A percentile compares a stretch with the other conserved stretches of the same genome.
phyloP scores from a whole-genome alignment of 2,888 invertebrate species.

The Dinocampus coccinellae region DNA sequence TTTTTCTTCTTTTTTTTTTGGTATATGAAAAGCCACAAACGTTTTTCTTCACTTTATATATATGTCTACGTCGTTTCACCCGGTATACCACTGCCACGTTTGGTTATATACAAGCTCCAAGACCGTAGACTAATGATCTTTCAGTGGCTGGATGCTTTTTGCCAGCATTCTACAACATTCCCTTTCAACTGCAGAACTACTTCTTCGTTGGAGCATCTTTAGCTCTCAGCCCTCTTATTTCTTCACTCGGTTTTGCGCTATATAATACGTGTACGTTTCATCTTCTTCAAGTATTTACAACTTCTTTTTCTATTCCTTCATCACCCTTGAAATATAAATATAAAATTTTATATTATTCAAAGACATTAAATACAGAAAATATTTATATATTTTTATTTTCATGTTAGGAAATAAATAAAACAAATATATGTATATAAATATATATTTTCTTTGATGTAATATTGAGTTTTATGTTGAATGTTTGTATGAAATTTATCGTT shows the following conservation, averaged over 20 bases:
- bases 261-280: constrained; percentile 24
- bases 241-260: constrained; percentile 4
- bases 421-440: not conserved
- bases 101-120: constrained; percentile 57
- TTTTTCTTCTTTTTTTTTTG: constrained; percentile 27
- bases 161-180: constrained; percentile 69
- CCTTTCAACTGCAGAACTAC: constrained; percentile 65
- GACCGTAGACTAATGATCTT: constrained; percentile 68
- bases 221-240: constrained; percentile 27
- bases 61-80: constrained; percentile 50
- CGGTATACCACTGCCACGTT: constrained; percentile 56
- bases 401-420: too few species aligned
- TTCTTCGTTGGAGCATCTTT: constrained; percentile 35
- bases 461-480: not conserved
- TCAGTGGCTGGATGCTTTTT: constrained; percentile 65
- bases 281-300: too few species aligned
- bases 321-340: constrained; percentile 18
- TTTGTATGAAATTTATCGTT: constrained; percentile 10
- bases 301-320: too few species aligned
- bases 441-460: not conserved
- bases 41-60: not conserved
- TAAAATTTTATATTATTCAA: not conserved
- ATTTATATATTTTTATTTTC: not conserved
- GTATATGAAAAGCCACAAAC: not conserved
- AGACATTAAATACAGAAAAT: not conserved